Percentiles rank a stretch among this genome's conserved stretches.
These are phyloP conservation scores for Gopherus evgoodei DNA, from an alignment of 2,113 vertebrate species.

Conservation along the genomic window DNA sequence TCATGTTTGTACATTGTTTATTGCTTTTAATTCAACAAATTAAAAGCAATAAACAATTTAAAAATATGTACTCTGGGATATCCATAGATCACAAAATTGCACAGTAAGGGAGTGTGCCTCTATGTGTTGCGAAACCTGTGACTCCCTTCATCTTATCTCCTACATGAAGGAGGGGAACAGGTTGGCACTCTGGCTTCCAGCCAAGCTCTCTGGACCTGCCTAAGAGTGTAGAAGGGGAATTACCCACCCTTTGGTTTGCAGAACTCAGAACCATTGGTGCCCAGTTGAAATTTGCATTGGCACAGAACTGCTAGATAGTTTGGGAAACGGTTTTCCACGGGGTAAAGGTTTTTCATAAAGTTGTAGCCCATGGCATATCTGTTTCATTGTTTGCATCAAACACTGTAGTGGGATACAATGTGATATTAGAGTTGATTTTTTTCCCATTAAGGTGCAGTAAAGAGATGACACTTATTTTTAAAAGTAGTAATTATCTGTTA, in stretches of 20 bases:
- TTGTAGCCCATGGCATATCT: rapidly evolving
- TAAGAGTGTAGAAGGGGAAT: rapidly evolving
- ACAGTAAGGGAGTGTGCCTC: not conserved
- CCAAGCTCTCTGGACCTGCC: not conserved
- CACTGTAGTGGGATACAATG: rapidly evolving
- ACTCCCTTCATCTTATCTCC: not conserved
- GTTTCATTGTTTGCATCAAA: not conserved
- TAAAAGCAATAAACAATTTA: too few species aligned
- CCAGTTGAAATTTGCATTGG: not conserved
- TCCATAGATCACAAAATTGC: not conserved
- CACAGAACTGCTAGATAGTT: rapidly evolving
- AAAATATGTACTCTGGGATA: not conserved
- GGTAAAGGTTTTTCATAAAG: not conserved
- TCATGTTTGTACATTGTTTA: too few species aligned
- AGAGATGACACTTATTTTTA: not conserved
- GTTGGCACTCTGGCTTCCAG: not conserved
- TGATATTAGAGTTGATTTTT: rapidly evolving
- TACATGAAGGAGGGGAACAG: not conserved
- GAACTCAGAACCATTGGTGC: not conserved
- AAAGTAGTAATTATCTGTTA: not conserved
- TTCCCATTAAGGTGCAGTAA: not conserved
- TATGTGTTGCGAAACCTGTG: not conserved
- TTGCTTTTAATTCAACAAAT: too few species aligned
- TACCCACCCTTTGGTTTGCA: not conserved
- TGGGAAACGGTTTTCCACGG: not conserved